Evolutionary conservation across 2,888 invertebrate genomes (phyloP).

Genomic region (Thyatira batis): DNA sequence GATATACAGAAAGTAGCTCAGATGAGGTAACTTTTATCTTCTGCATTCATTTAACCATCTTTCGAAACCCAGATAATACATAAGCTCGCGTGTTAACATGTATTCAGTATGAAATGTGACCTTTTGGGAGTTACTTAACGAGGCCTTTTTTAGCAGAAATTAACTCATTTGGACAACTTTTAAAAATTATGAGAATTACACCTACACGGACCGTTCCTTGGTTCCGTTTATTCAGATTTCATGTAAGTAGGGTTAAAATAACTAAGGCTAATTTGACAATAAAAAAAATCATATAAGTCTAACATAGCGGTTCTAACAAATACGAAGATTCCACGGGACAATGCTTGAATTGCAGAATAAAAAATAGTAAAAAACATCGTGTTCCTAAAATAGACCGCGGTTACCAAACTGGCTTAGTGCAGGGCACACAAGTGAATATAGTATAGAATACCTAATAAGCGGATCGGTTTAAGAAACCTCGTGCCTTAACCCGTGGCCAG

Average conservation of each 20-base stretch:
- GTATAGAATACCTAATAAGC: conserved; percentile 74
- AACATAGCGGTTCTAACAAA: conserved; percentile 10
- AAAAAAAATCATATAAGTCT: background rate
- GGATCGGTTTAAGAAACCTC: conserved; percentile 77
- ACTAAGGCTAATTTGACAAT: too few species aligned
- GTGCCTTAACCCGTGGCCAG: conserved; percentile 66
- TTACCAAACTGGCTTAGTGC: conserved; percentile 41
- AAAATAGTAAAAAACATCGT: conserved; percentile 25
- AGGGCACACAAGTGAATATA: conserved; percentile 31
- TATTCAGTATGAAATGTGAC: background rate
- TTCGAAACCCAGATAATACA: conserved; percentile 2
- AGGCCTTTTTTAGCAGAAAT: background rate
- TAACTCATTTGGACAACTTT: background rate
- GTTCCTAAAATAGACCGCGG: conserved; percentile 48
- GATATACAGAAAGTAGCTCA: conserved; percentile 1
- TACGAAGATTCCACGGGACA: conserved; percentile 7
- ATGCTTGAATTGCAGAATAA: conserved; percentile 15
- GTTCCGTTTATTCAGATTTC: too few species aligned
- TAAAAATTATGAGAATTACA: too few species aligned
- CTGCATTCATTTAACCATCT: conserved; percentile 3
- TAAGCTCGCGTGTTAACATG: conserved; percentile 4
- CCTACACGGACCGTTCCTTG: too few species aligned
- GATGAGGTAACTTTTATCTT: conserved; percentile 1
- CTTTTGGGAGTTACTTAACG: conserved; percentile 2
- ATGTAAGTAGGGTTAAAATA: too few species aligned